Base-by-base conservation (phyloP, 1,140 invertebrate genomes). In the Aphis gossypii region DNA sequence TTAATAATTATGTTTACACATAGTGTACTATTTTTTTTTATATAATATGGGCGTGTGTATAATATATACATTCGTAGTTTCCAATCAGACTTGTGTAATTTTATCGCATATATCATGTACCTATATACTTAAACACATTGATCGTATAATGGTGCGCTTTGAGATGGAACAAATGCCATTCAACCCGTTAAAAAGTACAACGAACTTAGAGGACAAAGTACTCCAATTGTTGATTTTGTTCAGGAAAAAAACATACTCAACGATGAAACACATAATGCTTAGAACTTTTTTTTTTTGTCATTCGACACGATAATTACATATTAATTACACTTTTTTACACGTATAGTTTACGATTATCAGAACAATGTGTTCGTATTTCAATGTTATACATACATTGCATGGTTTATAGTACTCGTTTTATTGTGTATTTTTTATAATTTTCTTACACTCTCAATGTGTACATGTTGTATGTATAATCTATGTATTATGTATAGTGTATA, bases 241-340 rank as follows among this genome's bases (percentile, higher is more conserved):
- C n/a, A 76, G 60, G 30, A 76, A 76, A 35, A 76, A 76, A 76
- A n/a, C 60, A 18, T 20, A 1, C 14, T 4, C 30, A 76, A 76
- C 60, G 60, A 76, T n/a, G 60, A 76, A n/a, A n/a, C 30, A 18
- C 5, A 76, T 76, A n/a, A 76, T 76, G 60, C n/a, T 76, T 76
- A 76, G 60, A 76, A 76, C 48, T 76, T 76, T 68, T n/a, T n/a
- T 68, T 68, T 76, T 76, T 76, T 76, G 60, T 76, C 60, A 76
- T 76, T n/a, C 5, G 14, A 76, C n/a, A 76, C 60, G n/a, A n/a
- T 76, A 76, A 76, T 76, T 76, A 76, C 60, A 76, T 76, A 76
- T 76, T 76, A 76, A 76, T 76, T 76, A 76, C 60, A 76, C 60
- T 76, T 76, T 46, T 76, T 76, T 76, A 76, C 60, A n/a, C 23